Percentiles rank a stretch among this genome's conserved stretches.
phyloP scores from a whole-genome alignment of 2,888 invertebrate species.

The Meliscaeva auricollis region DNA sequence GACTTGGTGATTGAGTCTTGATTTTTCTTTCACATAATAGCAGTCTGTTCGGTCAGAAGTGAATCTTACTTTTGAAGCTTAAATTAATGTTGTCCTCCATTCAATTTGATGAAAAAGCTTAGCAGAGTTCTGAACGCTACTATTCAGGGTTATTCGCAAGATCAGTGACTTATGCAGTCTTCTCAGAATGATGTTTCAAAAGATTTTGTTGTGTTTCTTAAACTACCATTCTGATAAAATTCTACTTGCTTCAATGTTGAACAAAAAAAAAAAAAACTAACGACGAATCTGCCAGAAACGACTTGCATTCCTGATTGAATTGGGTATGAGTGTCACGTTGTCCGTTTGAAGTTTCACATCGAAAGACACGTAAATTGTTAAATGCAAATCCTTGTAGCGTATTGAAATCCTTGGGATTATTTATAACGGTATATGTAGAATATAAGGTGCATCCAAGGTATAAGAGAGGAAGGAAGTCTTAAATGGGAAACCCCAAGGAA shows the following conservation, averaged over 20 bases:
- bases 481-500: conserved; percentile 11
- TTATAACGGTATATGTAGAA: too few relatives aligned
- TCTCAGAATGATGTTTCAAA: too few relatives aligned
- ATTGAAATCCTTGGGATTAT: conserved; percentile 68
- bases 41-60: too few relatives aligned
- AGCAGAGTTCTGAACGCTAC: too few relatives aligned
- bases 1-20: too few relatives aligned
- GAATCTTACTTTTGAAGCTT: too few relatives aligned
- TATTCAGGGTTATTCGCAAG: too few relatives aligned
- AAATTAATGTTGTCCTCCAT: too few relatives aligned
- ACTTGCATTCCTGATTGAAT: conserved; percentile 71
- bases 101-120: too few relatives aligned
- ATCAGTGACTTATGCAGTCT: too few relatives aligned
- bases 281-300: conserved; percentile 20
- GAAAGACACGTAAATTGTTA: conserved; percentile 73
- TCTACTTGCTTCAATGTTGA: neutral
- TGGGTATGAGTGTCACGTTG: conserved; percentile 72
- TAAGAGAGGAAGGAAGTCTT: conserved; percentile 21
- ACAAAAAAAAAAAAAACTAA: neutral
- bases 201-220: neutral
- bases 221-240: neutral
- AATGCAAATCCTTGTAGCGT: conserved; percentile 75
- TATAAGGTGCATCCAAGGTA: conserved; percentile 24
- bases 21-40: too few relatives aligned
- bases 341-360: conserved; percentile 71